Percentiles rank a stretch among this genome's conserved stretches.
Conservation (phyloP, 1,140 invertebrate species). For the Drosophila ercepeae region DNA sequence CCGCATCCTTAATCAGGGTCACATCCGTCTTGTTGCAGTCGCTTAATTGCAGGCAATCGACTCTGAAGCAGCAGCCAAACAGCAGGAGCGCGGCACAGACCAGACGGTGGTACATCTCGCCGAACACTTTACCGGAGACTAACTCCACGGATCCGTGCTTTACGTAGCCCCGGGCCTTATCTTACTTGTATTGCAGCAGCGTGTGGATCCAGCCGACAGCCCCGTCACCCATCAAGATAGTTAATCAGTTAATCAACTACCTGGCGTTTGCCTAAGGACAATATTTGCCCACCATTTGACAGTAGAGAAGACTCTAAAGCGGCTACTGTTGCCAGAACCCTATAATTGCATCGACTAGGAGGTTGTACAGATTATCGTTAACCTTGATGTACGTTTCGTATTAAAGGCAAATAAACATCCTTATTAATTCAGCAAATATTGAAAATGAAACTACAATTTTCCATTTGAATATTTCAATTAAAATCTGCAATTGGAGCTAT, state of each 20-base stretch:
- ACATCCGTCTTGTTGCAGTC: conserved; percentile 55
- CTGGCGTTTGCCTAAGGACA: conserved; percentile 33
- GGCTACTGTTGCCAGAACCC: conserved; percentile 16
- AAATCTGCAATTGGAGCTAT: conserved; percentile 36
- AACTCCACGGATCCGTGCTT: not conserved
- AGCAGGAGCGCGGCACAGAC: conserved; percentile 20
- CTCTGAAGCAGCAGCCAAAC: not conserved
- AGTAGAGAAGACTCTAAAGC: conserved; percentile 2
- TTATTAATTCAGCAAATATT: no score
- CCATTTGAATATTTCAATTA: conserved; percentile 42
- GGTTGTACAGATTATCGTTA: not conserved
- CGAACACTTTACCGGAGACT: conserved; percentile 50
- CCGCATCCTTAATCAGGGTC: conserved; percentile 20
- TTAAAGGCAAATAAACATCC: no score
- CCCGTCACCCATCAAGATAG: conserved; percentile 72
- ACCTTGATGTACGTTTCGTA: not conserved
- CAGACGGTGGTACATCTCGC: conserved; percentile 23
- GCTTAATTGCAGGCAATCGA: conserved; percentile 42
- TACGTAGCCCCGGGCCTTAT: conserved; percentile 48
- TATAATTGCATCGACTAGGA: conserved; percentile 19
- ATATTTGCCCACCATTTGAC: conserved; percentile 47
- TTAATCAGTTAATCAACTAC: conserved; percentile 60
- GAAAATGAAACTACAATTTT: not conserved
- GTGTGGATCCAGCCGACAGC: conserved; percentile 44
- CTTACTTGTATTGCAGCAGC: conserved; percentile 69